Conservation (phyloP, 2,797 vertebrate species). For the Morelia viridis region DNA sequence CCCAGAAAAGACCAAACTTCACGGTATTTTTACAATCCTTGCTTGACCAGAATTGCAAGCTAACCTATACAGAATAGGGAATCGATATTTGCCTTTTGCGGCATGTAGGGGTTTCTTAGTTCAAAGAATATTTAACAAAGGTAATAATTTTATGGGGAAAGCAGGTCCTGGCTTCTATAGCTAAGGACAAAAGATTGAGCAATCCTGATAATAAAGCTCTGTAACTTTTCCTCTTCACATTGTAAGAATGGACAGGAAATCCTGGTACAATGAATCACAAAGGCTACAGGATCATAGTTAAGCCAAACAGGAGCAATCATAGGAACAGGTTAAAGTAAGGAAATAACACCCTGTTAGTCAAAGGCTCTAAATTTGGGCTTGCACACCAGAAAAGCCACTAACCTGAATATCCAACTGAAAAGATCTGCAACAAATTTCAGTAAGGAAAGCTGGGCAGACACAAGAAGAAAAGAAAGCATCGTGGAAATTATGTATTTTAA, state of each 20-base stretch:
- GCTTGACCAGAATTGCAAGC: not conserved
- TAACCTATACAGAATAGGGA: not conserved
- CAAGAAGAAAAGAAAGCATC: not conserved
- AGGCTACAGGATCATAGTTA: not conserved
- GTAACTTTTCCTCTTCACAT: not conserved
- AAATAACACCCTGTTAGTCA: not conserved
- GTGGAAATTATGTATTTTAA: not conserved
- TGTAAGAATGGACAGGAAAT: not conserved
- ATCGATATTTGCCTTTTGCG: not conserved
- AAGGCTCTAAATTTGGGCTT: not conserved
- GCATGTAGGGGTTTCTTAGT: not conserved
- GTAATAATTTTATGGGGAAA: not conserved
- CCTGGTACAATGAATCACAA: not conserved
- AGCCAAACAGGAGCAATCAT: not conserved
- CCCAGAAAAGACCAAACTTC: not conserved
- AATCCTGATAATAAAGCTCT: constrained; percentile 2
- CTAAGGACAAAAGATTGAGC: not conserved
- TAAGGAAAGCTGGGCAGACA: not conserved
- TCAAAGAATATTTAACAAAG: not conserved
- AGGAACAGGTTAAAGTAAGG: not conserved
- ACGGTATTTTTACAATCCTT: not conserved
- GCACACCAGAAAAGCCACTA: not conserved
- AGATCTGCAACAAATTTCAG: not conserved
- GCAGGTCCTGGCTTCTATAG: not conserved
- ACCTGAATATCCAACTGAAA: not conserved